Evolutionary conservation across 2,888 invertebrate genomes (phyloP).

Genomic region (Apotomis capreana): DNA sequence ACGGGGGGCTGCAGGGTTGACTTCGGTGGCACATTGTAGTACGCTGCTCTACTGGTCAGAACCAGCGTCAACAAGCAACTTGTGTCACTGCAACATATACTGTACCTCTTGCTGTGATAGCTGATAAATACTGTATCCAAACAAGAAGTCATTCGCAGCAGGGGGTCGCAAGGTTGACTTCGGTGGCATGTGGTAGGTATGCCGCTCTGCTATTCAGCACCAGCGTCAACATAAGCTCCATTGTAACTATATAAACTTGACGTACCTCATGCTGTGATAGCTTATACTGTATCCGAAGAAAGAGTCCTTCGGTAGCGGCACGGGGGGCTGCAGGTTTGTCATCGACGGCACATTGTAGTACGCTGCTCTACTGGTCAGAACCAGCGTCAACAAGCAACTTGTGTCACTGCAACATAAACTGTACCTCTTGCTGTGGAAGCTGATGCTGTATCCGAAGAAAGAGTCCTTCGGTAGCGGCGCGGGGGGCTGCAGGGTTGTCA

Average conservation of each 20-base stretch:
- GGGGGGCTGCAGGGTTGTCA: slow-evolving; percentile 42
- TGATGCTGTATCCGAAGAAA: slow-evolving; percentile 63
- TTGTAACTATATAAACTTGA: neutral
- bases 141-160: slow-evolving; percentile 48
- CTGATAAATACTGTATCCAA: slow-evolving; percentile 60
- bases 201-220: slow-evolving; percentile 24
- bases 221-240: slow-evolving; percentile 14
- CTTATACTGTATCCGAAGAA: slow-evolving; percentile 64
- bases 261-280: slow-evolving; percentile 31
- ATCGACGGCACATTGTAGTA: slow-evolving; percentile 49
- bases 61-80: slow-evolving; percentile 12
- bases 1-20: slow-evolving; percentile 41
- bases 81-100: slow-evolving; percentile 14
- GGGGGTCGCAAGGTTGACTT: slow-evolving; percentile 42
- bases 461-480: slow-evolving; percentile 42
- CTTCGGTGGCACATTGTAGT: slow-evolving; percentile 49
- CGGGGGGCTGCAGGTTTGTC: slow-evolving; percentile 41
- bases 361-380: slow-evolving; percentile 21
- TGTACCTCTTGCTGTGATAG: neutral
- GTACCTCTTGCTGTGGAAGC: slow-evolving; percentile 1
- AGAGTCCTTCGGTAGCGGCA: slow-evolving; percentile 41
- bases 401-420: slow-evolving; percentile 16
- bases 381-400: slow-evolving; percentile 11
- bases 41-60: slow-evolving; percentile 23
- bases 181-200: slow-evolving; percentile 48